phyloP scores from a whole-genome alignment of 2,113 vertebrate genomes.

The Chaenogobius annularis region DNA sequence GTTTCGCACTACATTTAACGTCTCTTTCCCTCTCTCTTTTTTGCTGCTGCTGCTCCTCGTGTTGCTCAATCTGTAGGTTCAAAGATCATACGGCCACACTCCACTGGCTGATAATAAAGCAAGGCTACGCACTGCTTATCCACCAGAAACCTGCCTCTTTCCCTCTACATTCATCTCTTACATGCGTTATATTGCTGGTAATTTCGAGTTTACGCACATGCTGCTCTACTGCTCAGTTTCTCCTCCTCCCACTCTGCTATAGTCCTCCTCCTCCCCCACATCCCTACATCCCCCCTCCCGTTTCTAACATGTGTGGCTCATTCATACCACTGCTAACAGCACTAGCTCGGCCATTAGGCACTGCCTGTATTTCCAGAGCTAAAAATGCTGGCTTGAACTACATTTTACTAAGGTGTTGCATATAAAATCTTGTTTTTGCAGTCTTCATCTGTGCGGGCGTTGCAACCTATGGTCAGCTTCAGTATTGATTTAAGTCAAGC shows the following conservation, averaged over 20 bases:
- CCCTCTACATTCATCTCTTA: conserved; percentile 39
- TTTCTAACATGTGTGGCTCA: conserved; percentile 22
- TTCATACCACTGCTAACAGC: conserved; percentile 29
- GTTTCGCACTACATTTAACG: conserved; percentile 21
- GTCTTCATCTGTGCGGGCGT: neutral
- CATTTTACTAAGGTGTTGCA: neutral
- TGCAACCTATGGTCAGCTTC: neutral
- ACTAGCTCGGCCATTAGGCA: conserved; percentile 7
- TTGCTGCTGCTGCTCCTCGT: neutral
- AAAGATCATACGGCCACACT: conserved; percentile 63
- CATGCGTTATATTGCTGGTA: conserved; percentile 40
- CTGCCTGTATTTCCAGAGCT: conserved; percentile 8
- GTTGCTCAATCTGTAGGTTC: conserved; percentile 70
- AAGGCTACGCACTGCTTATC: conserved; percentile 29
- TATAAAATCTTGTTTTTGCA: neutral
- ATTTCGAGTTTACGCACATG: conserved; percentile 38
- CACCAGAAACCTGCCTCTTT: conserved; percentile 43
- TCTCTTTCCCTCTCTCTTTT: conserved; percentile 1
- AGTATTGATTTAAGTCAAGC: conserved; percentile 12
- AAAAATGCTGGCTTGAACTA: conserved; percentile 1
- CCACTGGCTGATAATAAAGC: conserved; percentile 62
- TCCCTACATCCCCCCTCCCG: neutral
- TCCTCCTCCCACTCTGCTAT: conserved; percentile 14
- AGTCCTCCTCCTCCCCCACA: conserved; percentile 2
- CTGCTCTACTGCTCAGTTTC: conserved; percentile 27